A percentile compares a stretch with the other conserved stretches of the same genome.
Conservation (phyloP, 1,140 invertebrate species). For the Gonioctena quinquepunctata region DNA sequence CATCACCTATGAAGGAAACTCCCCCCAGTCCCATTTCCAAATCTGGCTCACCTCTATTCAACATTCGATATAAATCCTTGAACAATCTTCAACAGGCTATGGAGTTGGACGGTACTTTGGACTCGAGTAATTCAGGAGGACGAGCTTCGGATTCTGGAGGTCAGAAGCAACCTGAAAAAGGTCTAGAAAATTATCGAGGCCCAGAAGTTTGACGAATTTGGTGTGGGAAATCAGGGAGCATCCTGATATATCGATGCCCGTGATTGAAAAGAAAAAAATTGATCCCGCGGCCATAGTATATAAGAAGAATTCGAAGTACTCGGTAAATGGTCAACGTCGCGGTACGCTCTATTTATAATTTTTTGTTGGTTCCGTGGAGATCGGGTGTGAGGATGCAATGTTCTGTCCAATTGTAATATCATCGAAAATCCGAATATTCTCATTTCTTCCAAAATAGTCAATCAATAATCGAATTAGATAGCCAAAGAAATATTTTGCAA, state of each 20-base stretch:
- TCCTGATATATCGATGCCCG: conserved; percentile 51
- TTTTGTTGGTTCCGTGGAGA: not conserved
- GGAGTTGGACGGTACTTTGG: conserved; percentile 78
- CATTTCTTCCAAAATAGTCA: too few species aligned
- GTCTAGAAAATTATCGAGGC: conserved; percentile 73
- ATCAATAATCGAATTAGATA: too few species aligned
- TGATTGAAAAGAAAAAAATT: conserved; percentile 46
- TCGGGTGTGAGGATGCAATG: too few species aligned
- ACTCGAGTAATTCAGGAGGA: conserved; percentile 86
- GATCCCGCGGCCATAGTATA: conserved; percentile 49
- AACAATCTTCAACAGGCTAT: conserved; percentile 78
- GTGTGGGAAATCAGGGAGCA: conserved; percentile 68
- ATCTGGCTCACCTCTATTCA: conserved; percentile 77
- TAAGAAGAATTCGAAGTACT: conserved; percentile 53
- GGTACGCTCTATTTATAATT: conserved; percentile 52
- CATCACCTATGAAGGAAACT: conserved; percentile 72
- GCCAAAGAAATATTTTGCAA: too few species aligned
- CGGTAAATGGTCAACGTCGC: conserved; percentile 39
- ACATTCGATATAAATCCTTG: conserved; percentile 81
- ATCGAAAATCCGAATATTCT: too few species aligned
- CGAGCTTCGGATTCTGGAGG: conserved; percentile 79
- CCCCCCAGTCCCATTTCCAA: conserved; percentile 67
- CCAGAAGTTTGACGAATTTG: conserved; percentile 82
- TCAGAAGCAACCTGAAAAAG: conserved; percentile 78
- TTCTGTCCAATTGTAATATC: too few species aligned